phyloP scores from a whole-genome alignment of 2,797 vertebrate genomes.

The Odontamblyopus lacepedii region DNA sequence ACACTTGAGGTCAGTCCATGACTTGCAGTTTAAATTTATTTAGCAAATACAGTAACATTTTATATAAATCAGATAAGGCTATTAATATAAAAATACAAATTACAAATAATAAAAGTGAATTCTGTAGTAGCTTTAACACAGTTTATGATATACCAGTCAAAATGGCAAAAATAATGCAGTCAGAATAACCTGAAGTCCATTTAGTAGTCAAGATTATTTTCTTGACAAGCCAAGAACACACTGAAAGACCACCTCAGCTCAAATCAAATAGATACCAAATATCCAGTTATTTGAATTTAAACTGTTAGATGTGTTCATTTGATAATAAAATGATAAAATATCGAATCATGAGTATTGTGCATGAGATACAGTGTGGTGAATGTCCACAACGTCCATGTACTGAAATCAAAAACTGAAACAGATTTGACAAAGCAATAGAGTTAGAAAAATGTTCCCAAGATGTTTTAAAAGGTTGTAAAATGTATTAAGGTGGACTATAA shows the following conservation, averaged over 20 bases:
- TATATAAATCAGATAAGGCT: background rate
- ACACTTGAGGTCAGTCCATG: constrained; percentile 44
- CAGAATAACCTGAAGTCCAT: background rate
- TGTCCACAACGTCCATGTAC: too few relatives aligned
- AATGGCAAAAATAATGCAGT: background rate
- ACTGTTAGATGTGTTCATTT: background rate
- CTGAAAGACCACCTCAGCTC: background rate
- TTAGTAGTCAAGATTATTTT: background rate
- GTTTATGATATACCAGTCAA: background rate
- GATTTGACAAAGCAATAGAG: too few relatives aligned
- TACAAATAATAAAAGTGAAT: background rate
- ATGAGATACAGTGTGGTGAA: background rate
- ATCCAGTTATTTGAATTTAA: background rate
- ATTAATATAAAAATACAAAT: background rate
- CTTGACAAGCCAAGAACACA: background rate
- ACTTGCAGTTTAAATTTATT: background rate
- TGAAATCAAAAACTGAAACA: too few relatives aligned
- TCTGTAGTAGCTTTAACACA: background rate
- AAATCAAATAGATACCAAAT: background rate
- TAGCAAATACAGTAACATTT: background rate
- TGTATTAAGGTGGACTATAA: too few relatives aligned
- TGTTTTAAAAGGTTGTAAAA: too few relatives aligned
- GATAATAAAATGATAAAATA: background rate
- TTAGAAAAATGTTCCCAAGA: too few relatives aligned
- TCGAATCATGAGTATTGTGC: background rate